Evolutionary conservation across 2,888 invertebrate species (phyloP).

Genomic region (Rosalia funebris): DNA sequence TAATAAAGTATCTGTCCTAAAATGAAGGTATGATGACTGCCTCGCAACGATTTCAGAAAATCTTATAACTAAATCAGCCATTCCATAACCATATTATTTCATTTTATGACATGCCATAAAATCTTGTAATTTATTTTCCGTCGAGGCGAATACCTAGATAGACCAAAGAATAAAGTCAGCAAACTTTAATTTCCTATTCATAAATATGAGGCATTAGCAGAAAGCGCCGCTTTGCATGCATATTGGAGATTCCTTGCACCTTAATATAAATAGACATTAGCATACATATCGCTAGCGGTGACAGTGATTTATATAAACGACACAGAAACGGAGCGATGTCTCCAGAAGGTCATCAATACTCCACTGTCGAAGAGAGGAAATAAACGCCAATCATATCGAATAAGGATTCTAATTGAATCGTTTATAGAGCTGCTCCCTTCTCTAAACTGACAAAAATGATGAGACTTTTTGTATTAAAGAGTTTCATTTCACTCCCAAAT

Average conservation of each 20-base stretch:
- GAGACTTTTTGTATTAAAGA: too few species aligned
- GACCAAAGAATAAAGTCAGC: slow-evolving; percentile 39
- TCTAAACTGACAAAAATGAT: too few species aligned
- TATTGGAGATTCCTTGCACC: slow-evolving; percentile 42
- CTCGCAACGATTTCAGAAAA: background rate
- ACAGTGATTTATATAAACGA: background rate
- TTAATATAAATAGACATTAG: slow-evolving; percentile 43
- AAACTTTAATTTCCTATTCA: slow-evolving; percentile 46
- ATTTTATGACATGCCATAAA: background rate
- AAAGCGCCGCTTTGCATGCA: slow-evolving; percentile 40
- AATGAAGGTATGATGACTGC: background rate
- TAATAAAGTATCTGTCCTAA: too few species aligned
- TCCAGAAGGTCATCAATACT: background rate
- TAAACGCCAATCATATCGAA: background rate
- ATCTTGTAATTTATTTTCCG: slow-evolving; percentile 1
- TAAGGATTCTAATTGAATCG: too few species aligned
- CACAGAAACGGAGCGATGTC: too few species aligned
- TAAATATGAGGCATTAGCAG: slow-evolving; percentile 45
- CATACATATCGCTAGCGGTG: slow-evolving; percentile 22
- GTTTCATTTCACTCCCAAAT: too few species aligned
- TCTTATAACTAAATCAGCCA: background rate
- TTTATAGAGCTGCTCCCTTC: too few species aligned
- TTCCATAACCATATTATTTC: background rate
- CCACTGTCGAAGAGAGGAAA: background rate
- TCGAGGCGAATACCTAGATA: background rate